A percentile compares a stretch with the other conserved stretches of the same genome.
phyloP scores from a whole-genome alignment of 2,797 vertebrate species.

The Sebastes steindachneri region DNA sequence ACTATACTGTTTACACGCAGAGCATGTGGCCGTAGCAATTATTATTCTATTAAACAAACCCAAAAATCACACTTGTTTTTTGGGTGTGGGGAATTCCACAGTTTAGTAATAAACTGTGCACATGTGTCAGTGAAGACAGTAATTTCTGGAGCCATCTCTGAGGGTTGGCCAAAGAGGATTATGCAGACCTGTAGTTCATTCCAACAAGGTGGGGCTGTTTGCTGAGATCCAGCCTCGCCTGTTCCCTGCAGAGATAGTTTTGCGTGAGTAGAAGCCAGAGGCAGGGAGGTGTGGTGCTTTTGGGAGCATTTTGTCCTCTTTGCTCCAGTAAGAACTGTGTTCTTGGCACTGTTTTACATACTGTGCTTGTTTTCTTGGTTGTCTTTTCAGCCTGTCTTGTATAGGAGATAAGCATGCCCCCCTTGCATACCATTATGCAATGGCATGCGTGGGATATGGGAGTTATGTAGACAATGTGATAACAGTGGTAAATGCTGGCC shows the following conservation, averaged over 20 bases:
- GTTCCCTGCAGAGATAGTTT: conserved; percentile 58
- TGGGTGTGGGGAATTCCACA: conserved; percentile 26
- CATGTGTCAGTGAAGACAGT: conserved; percentile 18
- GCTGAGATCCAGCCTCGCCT: conserved; percentile 65
- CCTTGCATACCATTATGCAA: conserved; percentile 39
- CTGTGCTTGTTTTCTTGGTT: conserved; percentile 40
- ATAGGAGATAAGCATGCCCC: conserved; percentile 55
- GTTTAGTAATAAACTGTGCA: conserved; percentile 6
- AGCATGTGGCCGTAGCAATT: background rate
- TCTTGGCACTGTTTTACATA: conserved; percentile 47
- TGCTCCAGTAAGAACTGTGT: conserved; percentile 65
- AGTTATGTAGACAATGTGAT: conserved; percentile 34
- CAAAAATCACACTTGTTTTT: background rate
- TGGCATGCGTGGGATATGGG: conserved; percentile 36
- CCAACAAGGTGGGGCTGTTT: conserved; percentile 74
- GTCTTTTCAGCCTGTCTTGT: conserved; percentile 33
- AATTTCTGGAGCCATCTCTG: conserved; percentile 35
- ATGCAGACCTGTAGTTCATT: conserved; percentile 62
- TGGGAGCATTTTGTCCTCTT: conserved; percentile 57
- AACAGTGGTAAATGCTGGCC: background rate
- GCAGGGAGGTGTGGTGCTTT: conserved; percentile 69
- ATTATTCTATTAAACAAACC: background rate
- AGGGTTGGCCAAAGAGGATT: conserved; percentile 52
- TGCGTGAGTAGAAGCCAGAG: conserved; percentile 36
- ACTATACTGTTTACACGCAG: background rate